These are phyloP conservation scores for Himalopsyche phryganea DNA, from an alignment of 1,140 invertebrate genomes.

Conservation along the genomic window DNA sequence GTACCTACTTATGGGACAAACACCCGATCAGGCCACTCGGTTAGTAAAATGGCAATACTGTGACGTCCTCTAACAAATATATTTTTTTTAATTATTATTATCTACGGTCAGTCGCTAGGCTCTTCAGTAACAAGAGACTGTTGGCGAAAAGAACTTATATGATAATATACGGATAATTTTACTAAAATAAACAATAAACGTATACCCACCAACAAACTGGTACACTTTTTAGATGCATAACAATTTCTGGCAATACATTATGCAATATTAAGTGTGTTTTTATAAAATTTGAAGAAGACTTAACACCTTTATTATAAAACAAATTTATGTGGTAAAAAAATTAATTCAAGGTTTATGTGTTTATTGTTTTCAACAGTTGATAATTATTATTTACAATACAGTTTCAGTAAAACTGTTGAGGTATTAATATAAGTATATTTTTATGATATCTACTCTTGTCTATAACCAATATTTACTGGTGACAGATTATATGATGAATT, in stretches of 20 bases:
- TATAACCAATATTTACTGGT: neutral
- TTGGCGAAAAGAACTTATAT: neutral
- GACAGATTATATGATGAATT: slow-evolving; percentile 33
- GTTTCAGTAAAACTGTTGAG: too few relatives aligned
- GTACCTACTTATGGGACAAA: slow-evolving; percentile 82
- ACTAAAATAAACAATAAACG: neutral
- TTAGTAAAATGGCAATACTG: slow-evolving; percentile 35
- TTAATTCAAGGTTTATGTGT: too few relatives aligned
- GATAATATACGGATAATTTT: neutral
- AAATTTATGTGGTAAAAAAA: too few relatives aligned
- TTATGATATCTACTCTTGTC: too few relatives aligned
- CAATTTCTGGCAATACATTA: neutral
- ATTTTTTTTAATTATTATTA: neutral
- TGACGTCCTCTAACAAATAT: too few relatives aligned
- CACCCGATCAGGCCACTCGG: slow-evolving; percentile 83
- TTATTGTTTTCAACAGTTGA: too few relatives aligned
- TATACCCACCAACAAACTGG: neutral
- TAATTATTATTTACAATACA: too few relatives aligned
- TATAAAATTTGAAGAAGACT: too few relatives aligned
- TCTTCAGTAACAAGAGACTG: neutral
- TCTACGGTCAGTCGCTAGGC: too few relatives aligned
- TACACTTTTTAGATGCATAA: neutral
- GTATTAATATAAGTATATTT: too few relatives aligned
- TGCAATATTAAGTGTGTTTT: too few relatives aligned
- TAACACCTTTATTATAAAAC: too few relatives aligned